phyloP scores from a whole-genome alignment of 1,140 invertebrate species.

The Drosophila bifasciata region DNA sequence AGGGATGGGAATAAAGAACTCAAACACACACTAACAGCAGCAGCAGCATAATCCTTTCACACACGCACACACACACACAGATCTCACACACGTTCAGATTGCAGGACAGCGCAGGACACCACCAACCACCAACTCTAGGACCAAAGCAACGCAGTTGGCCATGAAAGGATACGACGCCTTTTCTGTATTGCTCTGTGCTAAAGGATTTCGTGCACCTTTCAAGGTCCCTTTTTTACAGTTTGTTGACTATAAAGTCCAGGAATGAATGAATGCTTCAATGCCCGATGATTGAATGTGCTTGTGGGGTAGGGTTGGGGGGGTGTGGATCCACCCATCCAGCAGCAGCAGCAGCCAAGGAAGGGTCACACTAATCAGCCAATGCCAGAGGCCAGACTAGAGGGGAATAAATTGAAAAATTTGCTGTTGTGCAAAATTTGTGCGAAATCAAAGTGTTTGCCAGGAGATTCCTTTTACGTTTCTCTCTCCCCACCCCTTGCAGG shows the following conservation, averaged over 20 bases:
- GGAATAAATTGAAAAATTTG: conserved; percentile 81
- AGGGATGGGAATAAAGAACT: conserved; percentile 49
- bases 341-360: conserved; percentile 9
- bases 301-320: neutral
- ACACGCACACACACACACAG: conserved; percentile 14
- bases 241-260: conserved; percentile 53
- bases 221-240: conserved; percentile 70
- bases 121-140: conserved; percentile 61
- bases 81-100: conserved; percentile 1
- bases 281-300: conserved; percentile 66
- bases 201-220: conserved; percentile 80
- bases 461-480: conserved; percentile 35
- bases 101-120: conserved; percentile 32
- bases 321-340: too few relatives aligned
- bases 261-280: conserved; percentile 62
- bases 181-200: conserved; percentile 61
- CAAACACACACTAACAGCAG: conserved; percentile 5
- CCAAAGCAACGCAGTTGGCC: conserved; percentile 71
- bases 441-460: conserved; percentile 77
- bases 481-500: neutral
- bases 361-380: conserved; percentile 66
- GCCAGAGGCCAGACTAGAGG: conserved; percentile 25
- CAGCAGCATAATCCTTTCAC: conserved; percentile 29
- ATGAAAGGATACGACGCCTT: conserved; percentile 69
- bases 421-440: conserved; percentile 62